Conservation (phyloP, 2,888 invertebrate genomes). For the Megastigmus dorsalis region DNA sequence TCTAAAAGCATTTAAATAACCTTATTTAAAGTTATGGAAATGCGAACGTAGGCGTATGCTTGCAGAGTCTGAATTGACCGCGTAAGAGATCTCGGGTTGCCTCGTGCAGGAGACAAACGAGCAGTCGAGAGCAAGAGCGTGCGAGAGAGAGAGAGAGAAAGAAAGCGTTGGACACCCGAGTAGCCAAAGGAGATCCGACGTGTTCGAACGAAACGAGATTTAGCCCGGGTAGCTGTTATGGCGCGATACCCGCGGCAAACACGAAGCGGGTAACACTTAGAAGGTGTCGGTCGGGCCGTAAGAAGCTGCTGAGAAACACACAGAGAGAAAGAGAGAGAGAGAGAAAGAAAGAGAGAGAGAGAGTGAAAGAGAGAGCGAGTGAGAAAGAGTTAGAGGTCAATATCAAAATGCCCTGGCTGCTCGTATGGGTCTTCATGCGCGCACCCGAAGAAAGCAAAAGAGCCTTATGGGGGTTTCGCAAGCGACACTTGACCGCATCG, state of each 20-base stretch:
- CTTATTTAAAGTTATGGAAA: too few relatives aligned
- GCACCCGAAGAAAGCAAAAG: not conserved
- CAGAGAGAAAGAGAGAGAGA: not conserved
- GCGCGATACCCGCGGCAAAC: slow-evolving; percentile 43
- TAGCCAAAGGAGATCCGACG: slow-evolving; percentile 63
- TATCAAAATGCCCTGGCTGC: slow-evolving; percentile 60
- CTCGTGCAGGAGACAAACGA: too few relatives aligned
- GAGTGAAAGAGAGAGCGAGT: slow-evolving; percentile 21
- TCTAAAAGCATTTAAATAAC: too few relatives aligned
- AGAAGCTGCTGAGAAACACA: not conserved
- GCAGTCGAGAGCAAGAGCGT: not conserved
- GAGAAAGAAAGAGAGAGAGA: slow-evolving; percentile 28
- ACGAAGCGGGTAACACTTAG: slow-evolving; percentile 65
- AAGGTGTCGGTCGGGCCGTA: slow-evolving; percentile 66
- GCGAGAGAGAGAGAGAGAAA: slow-evolving; percentile 11
- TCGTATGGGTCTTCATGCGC: slow-evolving; percentile 61
- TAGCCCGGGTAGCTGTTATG: slow-evolving; percentile 60
- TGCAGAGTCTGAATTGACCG: too few relatives aligned
- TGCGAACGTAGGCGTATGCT: too few relatives aligned
- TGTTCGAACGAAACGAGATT: slow-evolving; percentile 62
- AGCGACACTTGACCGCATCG: slow-evolving; percentile 29
- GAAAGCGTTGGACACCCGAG: slow-evolving; percentile 62
- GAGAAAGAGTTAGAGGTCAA: slow-evolving; percentile 58
- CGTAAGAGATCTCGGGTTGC: too few relatives aligned
- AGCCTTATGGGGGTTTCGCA: slow-evolving; percentile 17